phyloP scores from a whole-genome alignment of 1,140 invertebrate genomes.

The Scylla paramamosain region DNA sequence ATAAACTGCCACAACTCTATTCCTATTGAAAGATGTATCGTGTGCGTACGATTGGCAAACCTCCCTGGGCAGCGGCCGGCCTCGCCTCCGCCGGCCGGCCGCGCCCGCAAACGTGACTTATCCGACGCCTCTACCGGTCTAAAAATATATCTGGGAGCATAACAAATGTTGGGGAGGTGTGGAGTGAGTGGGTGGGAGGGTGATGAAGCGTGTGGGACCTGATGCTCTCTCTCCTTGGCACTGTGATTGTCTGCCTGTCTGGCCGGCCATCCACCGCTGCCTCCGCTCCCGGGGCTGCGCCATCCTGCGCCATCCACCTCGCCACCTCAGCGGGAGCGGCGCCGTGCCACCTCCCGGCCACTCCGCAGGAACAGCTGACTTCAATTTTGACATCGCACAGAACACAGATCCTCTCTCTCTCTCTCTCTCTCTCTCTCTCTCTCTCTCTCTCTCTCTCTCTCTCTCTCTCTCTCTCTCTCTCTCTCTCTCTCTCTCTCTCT shows the following conservation, averaged over 20 bases:
- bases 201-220: constrained; percentile 47
- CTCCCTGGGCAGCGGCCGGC: not conserved
- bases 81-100: not conserved
- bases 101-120: constrained; percentile 10
- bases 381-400: not conserved
- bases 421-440: not conserved
- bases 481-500: not conserved
- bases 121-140: constrained; percentile 66
- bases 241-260: constrained; percentile 66
- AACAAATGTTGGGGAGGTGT: constrained; percentile 59
- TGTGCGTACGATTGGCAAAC: constrained; percentile 49
- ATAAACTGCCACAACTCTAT: constrained; percentile 72
- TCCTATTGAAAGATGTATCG: constrained; percentile 69
- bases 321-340: not conserved
- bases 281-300: not conserved
- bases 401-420: not conserved
- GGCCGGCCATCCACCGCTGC: not conserved
- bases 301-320: not conserved
- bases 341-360: not conserved
- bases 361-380: not conserved
- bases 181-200: constrained; percentile 54
- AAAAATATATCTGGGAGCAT: constrained; percentile 74
- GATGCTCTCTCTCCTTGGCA: constrained; percentile 31
- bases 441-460: not conserved
- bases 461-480: not conserved